Base-by-base conservation (phyloP, 2,113 vertebrate species). In the Labrus mixtus region DNA sequence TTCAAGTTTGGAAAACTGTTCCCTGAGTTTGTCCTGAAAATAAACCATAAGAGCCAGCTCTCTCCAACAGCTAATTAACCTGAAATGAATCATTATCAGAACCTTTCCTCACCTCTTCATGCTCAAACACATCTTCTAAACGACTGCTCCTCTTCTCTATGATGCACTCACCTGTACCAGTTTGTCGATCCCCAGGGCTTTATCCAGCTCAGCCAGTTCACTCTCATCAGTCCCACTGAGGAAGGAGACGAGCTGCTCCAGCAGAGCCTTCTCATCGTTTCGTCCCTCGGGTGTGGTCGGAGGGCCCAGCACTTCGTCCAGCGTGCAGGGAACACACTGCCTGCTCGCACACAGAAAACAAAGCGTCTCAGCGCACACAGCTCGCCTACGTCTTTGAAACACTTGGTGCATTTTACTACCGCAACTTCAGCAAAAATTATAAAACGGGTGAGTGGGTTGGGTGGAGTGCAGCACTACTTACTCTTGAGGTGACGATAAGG, bases 191-290 rank as follows among this genome's bases (percentile, higher is more conserved):
- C 97, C 97, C 45, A 98, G 94, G 0, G 97, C 97, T 61, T 96
- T 94, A 88, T 98, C 97, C 77, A 98, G 93, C 83, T 98, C 96
- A 0, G 95, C 97, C 77, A 99, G 93, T 77, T 98, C 96, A 0
- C 95, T 97, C 92, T 99, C 97, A 3, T 99, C 97, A n/a, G 97
- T 98, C 76, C 96, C 96, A n/a, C 97, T 99, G 79, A 99, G 96
- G 92, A 98, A 97, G 84, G 95, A 96, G 13, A 98, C 95, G 5
- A 99, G 95, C 92, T 99, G 97, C 74, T 99, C 97, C 0, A 99
- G 86, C 59, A 98, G 94, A 45, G 96, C 97, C 54, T 98, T 99
- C 93, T 99, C 97, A 1, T 98, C 97, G 1, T 94, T 98, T 10
- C 96, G 95, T 25, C 95, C 96, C 89, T 99, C 97, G 0, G 95